Evolutionary conservation across 2,113 vertebrate genomes (phyloP).

Genomic region (Toxostoma redivivum): DNA sequence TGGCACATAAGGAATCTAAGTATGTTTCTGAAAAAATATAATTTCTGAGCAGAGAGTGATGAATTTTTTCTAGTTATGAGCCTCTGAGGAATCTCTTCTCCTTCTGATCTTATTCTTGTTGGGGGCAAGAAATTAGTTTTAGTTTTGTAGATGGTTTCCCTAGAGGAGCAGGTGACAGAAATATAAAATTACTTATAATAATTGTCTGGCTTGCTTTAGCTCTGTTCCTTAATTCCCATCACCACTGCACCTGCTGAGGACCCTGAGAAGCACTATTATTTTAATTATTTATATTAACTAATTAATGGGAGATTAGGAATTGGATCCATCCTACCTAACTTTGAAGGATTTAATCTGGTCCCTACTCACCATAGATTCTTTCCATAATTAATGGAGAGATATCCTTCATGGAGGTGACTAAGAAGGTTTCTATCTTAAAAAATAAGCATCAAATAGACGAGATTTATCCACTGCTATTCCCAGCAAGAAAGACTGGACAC

Average conservation of each 20-base stretch:
- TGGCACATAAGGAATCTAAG: background rate
- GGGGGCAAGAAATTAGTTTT: background rate
- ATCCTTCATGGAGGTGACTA: background rate
- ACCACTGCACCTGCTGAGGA: background rate
- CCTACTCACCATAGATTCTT: background rate
- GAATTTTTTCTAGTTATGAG: background rate
- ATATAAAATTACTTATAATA: background rate
- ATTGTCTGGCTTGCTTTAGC: background rate
- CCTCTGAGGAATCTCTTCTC: background rate
- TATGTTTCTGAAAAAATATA: background rate
- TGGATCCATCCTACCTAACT: background rate
- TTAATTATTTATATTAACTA: background rate
- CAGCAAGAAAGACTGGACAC: background rate
- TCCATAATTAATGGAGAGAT: background rate
- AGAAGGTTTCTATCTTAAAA: background rate
- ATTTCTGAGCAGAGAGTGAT: background rate
- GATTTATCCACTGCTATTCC: background rate
- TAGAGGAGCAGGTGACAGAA: background rate
- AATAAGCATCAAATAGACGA: background rate
- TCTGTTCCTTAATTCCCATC: background rate
- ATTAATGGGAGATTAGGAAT: background rate
- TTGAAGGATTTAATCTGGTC: background rate
- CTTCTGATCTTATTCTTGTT: background rate
- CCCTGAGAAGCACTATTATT: background rate
- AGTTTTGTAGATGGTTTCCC: background rate